Evolutionary conservation across 2,888 invertebrate species (phyloP).

Genomic region (Serripes groenlandicus): DNA sequence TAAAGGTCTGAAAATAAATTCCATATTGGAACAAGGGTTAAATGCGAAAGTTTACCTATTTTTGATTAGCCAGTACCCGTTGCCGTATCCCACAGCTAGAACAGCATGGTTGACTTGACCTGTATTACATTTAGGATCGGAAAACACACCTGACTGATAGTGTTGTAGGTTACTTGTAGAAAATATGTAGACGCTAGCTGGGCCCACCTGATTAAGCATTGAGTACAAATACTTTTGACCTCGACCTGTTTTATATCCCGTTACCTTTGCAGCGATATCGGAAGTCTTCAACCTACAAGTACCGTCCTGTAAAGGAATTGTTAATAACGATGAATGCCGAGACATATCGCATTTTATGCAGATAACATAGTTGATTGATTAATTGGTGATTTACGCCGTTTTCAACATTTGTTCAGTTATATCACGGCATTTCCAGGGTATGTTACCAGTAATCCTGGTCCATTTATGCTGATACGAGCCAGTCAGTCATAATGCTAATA

Average conservation of each 20-base stretch:
- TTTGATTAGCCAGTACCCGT: not conserved
- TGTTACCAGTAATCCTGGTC: too few species aligned
- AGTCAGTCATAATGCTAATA: too few species aligned
- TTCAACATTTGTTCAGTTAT: too few species aligned
- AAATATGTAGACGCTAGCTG: conserved; percentile 10
- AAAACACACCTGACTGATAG: conserved; percentile 3
- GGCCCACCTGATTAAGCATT: not conserved
- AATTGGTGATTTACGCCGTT: too few species aligned
- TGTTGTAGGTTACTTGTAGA: conserved; percentile 13
- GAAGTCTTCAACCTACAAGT: conserved; percentile 3
- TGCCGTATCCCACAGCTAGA: not conserved
- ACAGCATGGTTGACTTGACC: not conserved
- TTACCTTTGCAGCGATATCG: not conserved
- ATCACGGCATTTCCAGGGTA: too few species aligned
- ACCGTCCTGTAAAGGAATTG: not conserved
- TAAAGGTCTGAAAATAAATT: too few species aligned
- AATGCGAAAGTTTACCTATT: conserved; percentile 14
- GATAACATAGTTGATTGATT: too few species aligned
- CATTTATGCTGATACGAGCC: too few species aligned
- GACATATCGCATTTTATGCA: too few species aligned
- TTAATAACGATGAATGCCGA: too few species aligned
- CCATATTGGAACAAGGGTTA: too few species aligned
- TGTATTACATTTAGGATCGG: not conserved
- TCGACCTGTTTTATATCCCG: not conserved
- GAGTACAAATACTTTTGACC: conserved; percentile 17